Base-by-base conservation (phyloP, 2,113 vertebrate genomes). In the Lichenostomus cassidix region DNA sequence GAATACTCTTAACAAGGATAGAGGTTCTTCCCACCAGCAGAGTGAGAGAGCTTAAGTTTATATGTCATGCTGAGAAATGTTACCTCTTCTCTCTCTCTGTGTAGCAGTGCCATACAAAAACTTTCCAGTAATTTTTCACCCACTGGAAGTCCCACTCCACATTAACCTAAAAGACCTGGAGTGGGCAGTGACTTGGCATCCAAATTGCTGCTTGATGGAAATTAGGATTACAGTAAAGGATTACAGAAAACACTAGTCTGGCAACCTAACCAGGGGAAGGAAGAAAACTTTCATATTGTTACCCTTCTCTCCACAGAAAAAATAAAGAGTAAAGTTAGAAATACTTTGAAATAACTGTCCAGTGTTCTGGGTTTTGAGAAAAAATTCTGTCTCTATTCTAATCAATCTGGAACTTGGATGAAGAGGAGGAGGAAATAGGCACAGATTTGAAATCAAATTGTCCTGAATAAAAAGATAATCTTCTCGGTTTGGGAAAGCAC, bases 111-210 rank as follows among this genome's bases (percentile, higher is more conserved):
- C 20, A 21, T 29, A 17, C 28, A 70, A 28, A 37, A 52, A 8
- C 4, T 60, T 75, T 5, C 2, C 25, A 37, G 5, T 41, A 29
- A 62, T 46, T 70, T 89, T 78, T 33, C 20, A 14, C 44, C 56
- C 6, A 3, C 29, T 62, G 24, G 2, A 37, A 58, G 37, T 44
- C 28, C 24, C 1, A 1, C 4, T 69, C n/a, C n/a, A n/a, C 6
- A 13, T 53, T 53, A 78, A 58, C 12, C 18, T 24, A 44, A 44
- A 87, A 78, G 33, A 8, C 7, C 18, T 65, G 19, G 19, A 24
- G 12, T 44, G 37, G 44, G 22, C n/a, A 75, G 22, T 42, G 35
- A 33, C 10, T 37, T 68, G 29, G 24, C 60, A 42, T 33, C 33
- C 35, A 82, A 60, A 77, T 13, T 37, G 28, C 23, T 75, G 11